Conservation (phyloP, 2,113 vertebrate species). For the Balaeniceps rex region DNA sequence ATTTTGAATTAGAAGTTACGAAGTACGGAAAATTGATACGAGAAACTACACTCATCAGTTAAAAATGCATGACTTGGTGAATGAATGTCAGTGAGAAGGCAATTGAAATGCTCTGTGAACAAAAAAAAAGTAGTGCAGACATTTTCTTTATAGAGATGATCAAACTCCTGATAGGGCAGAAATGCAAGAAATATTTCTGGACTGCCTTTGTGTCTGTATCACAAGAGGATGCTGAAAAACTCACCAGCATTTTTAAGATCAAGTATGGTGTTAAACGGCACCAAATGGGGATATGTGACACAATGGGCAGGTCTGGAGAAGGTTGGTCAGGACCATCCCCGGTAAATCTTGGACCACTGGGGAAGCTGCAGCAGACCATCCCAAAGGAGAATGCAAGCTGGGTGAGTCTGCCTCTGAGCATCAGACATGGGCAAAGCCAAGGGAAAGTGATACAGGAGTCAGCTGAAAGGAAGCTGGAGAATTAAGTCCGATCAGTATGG, state of each 20-base stretch:
- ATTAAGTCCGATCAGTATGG: background rate
- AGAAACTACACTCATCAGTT: background rate
- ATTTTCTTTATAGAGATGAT: background rate
- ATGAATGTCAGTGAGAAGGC: background rate
- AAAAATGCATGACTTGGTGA: background rate
- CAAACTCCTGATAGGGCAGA: background rate
- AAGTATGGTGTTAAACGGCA: background rate
- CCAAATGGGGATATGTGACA: accelerated
- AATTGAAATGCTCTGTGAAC: background rate
- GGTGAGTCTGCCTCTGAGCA: background rate
- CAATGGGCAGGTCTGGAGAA: background rate
- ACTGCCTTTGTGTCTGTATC: background rate
- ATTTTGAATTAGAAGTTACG: slow-evolving; percentile 41
- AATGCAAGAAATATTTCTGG: background rate
- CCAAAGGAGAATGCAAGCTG: background rate
- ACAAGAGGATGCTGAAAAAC: background rate
- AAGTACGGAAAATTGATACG: background rate
- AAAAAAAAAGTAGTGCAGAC: background rate
- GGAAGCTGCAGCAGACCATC: background rate
- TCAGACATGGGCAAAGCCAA: background rate
- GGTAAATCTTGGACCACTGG: background rate
- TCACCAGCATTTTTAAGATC: background rate
- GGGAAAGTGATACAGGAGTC: background rate
- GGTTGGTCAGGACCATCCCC: background rate
- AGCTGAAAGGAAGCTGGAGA: background rate